Conservation (phyloP, 2,113 vertebrate genomes). For the Anguilla rostrata region DNA sequence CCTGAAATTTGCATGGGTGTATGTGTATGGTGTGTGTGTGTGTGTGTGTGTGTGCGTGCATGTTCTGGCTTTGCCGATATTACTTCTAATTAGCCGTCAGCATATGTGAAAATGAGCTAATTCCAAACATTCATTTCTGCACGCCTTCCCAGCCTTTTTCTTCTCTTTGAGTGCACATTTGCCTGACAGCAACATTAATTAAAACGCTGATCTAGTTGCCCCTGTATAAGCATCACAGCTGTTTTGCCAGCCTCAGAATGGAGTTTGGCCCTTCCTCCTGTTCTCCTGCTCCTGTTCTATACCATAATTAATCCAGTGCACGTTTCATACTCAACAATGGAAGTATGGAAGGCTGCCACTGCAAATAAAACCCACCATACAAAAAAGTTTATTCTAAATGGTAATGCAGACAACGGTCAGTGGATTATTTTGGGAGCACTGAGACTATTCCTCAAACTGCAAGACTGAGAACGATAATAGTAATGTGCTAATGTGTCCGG, state of each 20-base stretch:
- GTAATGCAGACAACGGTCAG: background rate
- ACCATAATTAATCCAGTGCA: background rate
- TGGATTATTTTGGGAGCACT: background rate
- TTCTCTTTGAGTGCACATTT: conserved; percentile 48
- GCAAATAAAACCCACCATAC: background rate
- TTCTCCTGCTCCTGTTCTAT: background rate
- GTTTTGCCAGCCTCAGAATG: conserved; percentile 36
- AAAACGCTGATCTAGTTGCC: conserved; percentile 58
- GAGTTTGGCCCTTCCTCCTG: background rate
- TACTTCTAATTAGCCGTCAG: conserved; percentile 68
- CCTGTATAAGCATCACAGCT: conserved; percentile 53
- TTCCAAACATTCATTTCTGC: conserved; percentile 27
- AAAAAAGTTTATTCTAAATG: conserved; percentile 1
- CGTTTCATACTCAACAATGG: background rate
- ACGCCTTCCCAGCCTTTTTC: conserved; percentile 42
- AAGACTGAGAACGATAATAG: background rate
- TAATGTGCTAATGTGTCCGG: background rate
- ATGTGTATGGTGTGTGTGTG: too few species aligned
- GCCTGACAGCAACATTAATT: conserved; percentile 69
- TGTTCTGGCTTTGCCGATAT: conserved; percentile 56
- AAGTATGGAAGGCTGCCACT: background rate
- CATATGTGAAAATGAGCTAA: conserved; percentile 57
- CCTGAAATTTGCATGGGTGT: too few species aligned
- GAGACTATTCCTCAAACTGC: background rate
- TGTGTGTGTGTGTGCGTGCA: too few species aligned